Evolutionary conservation across 2,888 invertebrate species (phyloP).

Genomic region (Spisula solida): DNA sequence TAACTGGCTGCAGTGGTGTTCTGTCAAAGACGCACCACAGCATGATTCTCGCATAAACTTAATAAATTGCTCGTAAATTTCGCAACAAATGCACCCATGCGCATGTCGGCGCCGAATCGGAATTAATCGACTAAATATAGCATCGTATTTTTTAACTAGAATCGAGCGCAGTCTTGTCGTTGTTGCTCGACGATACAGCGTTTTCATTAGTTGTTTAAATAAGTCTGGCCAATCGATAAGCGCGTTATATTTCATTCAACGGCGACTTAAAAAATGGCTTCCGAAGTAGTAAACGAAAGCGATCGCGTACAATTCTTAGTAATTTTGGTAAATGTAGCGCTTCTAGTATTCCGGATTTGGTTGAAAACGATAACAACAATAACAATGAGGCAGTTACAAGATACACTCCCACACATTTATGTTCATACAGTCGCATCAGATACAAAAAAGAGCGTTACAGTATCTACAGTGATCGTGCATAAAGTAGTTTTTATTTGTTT

Average conservation of each 20-base stretch:
- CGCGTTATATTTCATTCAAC: not conserved
- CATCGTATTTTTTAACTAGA: too few species aligned
- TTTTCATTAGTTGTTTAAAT: not conserved
- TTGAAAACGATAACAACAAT: not conserved
- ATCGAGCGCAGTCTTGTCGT: too few species aligned
- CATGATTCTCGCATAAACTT: not conserved
- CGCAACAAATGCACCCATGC: not conserved
- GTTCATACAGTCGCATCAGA: not conserved
- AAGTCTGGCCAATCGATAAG: not conserved
- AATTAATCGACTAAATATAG: too few species aligned
- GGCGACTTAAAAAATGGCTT: constrained; percentile 4
- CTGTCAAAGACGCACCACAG: too few species aligned
- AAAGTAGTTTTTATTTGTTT: not conserved
- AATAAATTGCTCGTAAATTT: not conserved
- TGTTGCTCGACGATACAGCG: not conserved
- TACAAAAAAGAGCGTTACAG: not conserved
- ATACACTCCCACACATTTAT: too few species aligned
- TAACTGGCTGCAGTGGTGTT: too few species aligned
- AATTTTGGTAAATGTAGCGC: constrained; percentile 11
- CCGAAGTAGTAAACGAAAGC: constrained; percentile 6
- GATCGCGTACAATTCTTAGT: constrained; percentile 1
- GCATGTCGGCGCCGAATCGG: not conserved
- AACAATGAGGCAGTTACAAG: too few species aligned
- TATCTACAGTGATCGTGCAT: too few species aligned
- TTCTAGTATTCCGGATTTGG: not conserved